Conservation (phyloP, 2,113 vertebrate species). For the Xenus cinereus region DNA sequence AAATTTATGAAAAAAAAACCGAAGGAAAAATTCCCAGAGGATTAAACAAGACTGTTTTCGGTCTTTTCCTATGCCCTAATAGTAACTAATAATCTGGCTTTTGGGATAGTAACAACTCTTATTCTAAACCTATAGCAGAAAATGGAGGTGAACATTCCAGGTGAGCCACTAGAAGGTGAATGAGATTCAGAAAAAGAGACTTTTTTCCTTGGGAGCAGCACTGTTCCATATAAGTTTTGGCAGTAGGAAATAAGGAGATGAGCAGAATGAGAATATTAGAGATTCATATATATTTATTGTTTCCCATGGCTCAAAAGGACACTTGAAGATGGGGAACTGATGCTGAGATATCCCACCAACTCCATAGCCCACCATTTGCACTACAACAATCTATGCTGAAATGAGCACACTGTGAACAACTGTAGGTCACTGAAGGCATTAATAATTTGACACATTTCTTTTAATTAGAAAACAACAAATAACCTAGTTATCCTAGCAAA, state of each 20-base stretch:
- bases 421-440: not conserved
- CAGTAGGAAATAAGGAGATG: not conserved
- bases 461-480: not conserved
- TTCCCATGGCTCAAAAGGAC: not conserved
- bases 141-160: not conserved
- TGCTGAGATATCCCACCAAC: not conserved
- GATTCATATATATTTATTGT: not conserved
- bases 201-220: not conserved
- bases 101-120: not conserved
- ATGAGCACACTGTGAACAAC: not conserved
- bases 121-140: not conserved
- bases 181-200: not conserved
- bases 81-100: not conserved
- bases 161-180: not conserved
- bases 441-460: not conserved
- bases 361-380: not conserved
- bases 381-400: not conserved
- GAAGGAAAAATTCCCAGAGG: not conserved
- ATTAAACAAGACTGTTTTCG: not conserved
- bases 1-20: not conserved
- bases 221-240: accelerated
- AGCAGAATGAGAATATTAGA: not conserved
- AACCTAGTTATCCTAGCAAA: not conserved
- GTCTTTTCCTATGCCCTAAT: not conserved
- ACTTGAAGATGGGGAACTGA: not conserved